Percentiles rank a stretch among this genome's conserved stretches.
phyloP scores from a whole-genome alignment of 2,797 vertebrate species.

The Craterocephalus amniculus region DNA sequence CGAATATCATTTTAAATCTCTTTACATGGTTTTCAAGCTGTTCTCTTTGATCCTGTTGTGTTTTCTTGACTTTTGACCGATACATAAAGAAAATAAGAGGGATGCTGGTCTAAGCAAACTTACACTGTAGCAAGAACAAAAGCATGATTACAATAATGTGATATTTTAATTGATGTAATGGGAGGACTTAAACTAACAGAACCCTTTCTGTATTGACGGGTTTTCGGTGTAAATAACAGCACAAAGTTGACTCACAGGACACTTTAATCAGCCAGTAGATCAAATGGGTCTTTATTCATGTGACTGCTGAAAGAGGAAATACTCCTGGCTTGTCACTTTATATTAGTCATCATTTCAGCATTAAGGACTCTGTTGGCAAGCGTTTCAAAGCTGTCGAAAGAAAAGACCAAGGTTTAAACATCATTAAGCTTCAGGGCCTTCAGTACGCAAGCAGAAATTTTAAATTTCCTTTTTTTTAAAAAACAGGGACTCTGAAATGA shows the following conservation, averaged over 20 bases:
- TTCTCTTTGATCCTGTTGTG: neutral
- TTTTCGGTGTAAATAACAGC: neutral
- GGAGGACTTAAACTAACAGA: neutral
- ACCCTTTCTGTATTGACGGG: neutral
- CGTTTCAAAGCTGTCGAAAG: neutral
- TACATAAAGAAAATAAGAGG: slow-evolving; percentile 10
- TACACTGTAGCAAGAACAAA: neutral
- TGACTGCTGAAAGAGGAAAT: slow-evolving; percentile 15
- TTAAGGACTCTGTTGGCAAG: neutral
- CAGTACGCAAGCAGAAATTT: neutral
- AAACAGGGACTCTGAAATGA: neutral
- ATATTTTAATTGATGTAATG: neutral
- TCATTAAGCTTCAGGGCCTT: neutral
- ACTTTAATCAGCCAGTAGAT: slow-evolving; percentile 4
- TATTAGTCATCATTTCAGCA: slow-evolving; percentile 32
- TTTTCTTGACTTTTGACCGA: slow-evolving; percentile 20
- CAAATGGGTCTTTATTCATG: neutral
- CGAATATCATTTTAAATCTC: neutral
- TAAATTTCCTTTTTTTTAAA: no score
- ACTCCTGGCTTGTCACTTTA: neutral
- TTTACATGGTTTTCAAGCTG: neutral
- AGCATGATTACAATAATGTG: neutral
- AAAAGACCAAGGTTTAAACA: slow-evolving; percentile 7
- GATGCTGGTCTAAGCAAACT: neutral
- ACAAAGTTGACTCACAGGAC: neutral